Evolutionary conservation across 2,888 invertebrate species (phyloP), one percentile per base, ranked within the genome.

Genomic region (Galeopsomyia nigrocyanea): DNA sequence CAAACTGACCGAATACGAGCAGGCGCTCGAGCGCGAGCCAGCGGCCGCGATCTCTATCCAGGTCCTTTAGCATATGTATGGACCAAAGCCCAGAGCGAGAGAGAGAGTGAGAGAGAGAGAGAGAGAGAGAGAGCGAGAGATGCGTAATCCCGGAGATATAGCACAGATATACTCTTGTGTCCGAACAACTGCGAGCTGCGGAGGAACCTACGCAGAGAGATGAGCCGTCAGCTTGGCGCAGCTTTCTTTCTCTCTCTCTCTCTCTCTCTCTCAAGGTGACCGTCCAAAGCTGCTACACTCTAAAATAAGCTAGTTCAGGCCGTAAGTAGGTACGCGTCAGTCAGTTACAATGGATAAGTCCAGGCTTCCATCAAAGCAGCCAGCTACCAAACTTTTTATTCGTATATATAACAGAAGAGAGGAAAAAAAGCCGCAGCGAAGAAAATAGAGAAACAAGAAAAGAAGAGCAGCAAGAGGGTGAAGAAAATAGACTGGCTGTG

Each of bases 61-160:
- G 77, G 81, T 82, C 81, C 80, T 81, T 84, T 83, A 84, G 83
- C 83, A 84, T 83, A 83, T 82, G 82, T 83, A 83, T 83, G 81
- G 82, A 81, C 79, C 80, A 70, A 72, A 72, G 65, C 67, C 64
- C 26, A 5, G 78, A 76, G 78, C 76, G 80, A 76, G n/a, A 49
- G n/a, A n/a, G n/a, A n/a, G n/a, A n/a, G n/a, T n/a, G n/a, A n/a
- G n/a, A n/a, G n/a, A n/a, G n/a, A n/a, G n/a, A n/a, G n/a, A n/a
- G n/a, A n/a, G n/a, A n/a, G n/a, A n/a, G n/a, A n/a, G n/a, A n/a
- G n/a, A 26, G 26, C 26, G 26, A 26, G 5, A 26, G 26, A 26
- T 26, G 26, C 26, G 26, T 26, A 26, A 26, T 26, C 26, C 26
- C 26, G 26, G 26, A 26, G 26, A 26, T 26, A 26, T 26, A 26